These are phyloP conservation scores for Ciconia boyciana DNA, from an alignment of 2,113 vertebrate genomes.

Conservation along the genomic window DNA sequence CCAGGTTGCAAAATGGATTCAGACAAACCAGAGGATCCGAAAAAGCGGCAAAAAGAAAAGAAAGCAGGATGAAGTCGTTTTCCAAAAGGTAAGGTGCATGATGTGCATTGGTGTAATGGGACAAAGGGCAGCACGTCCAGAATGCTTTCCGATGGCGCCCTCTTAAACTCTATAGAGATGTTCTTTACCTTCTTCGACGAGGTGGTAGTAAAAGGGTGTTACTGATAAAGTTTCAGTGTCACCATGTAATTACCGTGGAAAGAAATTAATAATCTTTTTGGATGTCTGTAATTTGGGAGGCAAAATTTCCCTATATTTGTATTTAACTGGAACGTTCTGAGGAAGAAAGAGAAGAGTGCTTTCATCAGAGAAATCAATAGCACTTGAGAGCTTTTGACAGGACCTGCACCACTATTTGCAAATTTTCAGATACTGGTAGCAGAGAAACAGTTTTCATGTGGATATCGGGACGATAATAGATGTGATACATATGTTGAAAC, in stretches of 20 bases:
- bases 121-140: neutral
- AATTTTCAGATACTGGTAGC: neutral
- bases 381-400: neutral
- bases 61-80: slow-evolving; percentile 73
- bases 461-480: neutral
- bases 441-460: neutral
- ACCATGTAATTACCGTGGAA: neutral
- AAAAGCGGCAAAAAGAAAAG: slow-evolving; percentile 85
- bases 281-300: neutral
- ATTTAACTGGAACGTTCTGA: neutral
- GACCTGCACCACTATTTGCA: neutral
- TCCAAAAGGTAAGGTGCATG: slow-evolving; percentile 83
- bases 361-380: neutral
- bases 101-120: neutral
- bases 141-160: neutral
- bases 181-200: neutral
- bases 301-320: neutral
- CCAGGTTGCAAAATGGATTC: slow-evolving; percentile 93
- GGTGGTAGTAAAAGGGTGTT: neutral
- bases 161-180: neutral
- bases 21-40: slow-evolving; percentile 75
- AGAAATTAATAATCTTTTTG: neutral
- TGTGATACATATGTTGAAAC: neutral
- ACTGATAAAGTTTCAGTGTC: neutral
- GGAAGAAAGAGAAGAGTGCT: neutral